phyloP scores from a whole-genome alignment of 2,888 invertebrate genomes.

The Nymphalis c-album region DNA sequence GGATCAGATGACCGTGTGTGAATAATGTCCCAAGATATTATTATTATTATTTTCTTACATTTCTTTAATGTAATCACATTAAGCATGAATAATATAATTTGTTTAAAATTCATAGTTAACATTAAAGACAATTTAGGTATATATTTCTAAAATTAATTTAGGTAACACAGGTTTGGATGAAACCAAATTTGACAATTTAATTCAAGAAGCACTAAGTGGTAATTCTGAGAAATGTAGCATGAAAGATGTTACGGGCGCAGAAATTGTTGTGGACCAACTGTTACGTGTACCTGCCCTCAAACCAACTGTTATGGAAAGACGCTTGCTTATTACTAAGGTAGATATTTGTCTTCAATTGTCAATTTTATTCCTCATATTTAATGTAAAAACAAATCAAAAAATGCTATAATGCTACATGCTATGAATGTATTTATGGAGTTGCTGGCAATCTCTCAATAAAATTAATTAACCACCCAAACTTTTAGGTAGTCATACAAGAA shows the following conservation, averaged over 20 bases:
- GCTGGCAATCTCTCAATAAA: background rate
- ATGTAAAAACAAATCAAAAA: too few relatives aligned
- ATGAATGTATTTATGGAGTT: too few relatives aligned
- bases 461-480: background rate
- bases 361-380: too few relatives aligned
- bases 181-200: slow-evolving; percentile 48
- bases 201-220: slow-evolving; percentile 46
- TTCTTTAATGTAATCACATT: too few relatives aligned
- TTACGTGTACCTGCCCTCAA: slow-evolving; percentile 55
- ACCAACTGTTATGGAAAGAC: slow-evolving; percentile 47
- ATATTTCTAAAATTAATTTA: slow-evolving; percentile 2
- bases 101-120: too few relatives aligned
- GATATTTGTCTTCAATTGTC: background rate
- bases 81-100: too few relatives aligned
- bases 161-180: slow-evolving; percentile 41
- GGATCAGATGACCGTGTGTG: too few relatives aligned
- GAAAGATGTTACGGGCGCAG: slow-evolving; percentile 51
- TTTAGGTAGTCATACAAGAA: slow-evolving; percentile 46
- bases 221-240: slow-evolving; percentile 36
- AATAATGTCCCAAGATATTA: too few relatives aligned
- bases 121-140: too few relatives aligned
- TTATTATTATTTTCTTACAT: too few relatives aligned
- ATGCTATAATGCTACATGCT: too few relatives aligned
- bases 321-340: slow-evolving; percentile 63
- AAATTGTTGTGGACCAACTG: slow-evolving; percentile 52